Conservation (phyloP, 2,888 invertebrate genomes). For the Stegophylla sp. region DNA sequence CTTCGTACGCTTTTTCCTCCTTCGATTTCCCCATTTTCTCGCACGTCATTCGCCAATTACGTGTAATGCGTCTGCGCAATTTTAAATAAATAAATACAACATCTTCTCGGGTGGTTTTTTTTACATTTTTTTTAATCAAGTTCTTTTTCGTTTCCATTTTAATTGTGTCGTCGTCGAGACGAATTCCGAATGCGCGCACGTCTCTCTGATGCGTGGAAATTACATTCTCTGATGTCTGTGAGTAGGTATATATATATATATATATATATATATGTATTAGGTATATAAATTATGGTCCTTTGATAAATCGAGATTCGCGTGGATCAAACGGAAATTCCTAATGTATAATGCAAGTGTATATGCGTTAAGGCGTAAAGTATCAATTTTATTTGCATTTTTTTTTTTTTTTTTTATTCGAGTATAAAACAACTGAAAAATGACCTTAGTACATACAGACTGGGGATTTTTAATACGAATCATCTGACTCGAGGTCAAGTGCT, state of each 20-base stretch:
- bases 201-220: no score
- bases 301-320: not conserved
- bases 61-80: no score
- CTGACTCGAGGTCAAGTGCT: no score
- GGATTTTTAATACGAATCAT: no score
- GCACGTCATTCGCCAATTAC: not conserved
- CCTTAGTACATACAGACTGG: no score
- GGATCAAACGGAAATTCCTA: no score
- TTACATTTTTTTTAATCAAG: slow-evolving; percentile 3
- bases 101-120: no score
- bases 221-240: no score
- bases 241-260: not conserved
- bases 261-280: not conserved
- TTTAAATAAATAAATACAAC: slow-evolving; percentile 28
- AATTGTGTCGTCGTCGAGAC: not conserved
- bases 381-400: not conserved
- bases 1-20: slow-evolving; percentile 7
- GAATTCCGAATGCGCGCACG: no score
- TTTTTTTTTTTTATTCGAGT: not conserved
- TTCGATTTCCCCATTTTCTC: slow-evolving; percentile 36
- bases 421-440: not conserved
- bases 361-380: no score
- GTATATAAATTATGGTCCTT: not conserved
- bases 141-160: not conserved
- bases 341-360: no score